These are phyloP conservation scores for Lytechinus pictus DNA, from an alignment of 35 echinoderm and acorn worm species.

Conservation along the genomic window DNA sequence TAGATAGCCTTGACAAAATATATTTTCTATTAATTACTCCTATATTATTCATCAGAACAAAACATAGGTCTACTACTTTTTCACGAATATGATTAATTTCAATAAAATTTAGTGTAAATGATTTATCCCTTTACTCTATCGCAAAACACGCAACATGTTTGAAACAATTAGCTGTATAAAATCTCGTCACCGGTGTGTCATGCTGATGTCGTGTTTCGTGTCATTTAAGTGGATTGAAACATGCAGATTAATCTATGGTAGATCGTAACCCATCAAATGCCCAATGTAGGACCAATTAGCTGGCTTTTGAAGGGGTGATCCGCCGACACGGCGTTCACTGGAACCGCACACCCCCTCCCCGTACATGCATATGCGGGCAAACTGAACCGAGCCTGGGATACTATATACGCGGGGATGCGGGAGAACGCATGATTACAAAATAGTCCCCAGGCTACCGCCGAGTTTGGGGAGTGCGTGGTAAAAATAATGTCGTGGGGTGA, in stretches of 20 bases:
- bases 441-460: constrained; percentile 8
- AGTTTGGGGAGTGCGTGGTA: not conserved
- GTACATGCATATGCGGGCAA: not conserved
- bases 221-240: not conserved
- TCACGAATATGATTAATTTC: not conserved
- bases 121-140: not conserved
- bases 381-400: not conserved
- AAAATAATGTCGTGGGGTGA: constrained; percentile 9
- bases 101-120: not conserved
- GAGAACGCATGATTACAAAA: constrained; percentile 22
- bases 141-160: not conserved
- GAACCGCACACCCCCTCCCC: not conserved
- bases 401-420: not conserved
- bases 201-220: not conserved
- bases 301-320: not conserved
- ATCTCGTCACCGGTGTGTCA: not conserved
- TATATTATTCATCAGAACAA: not conserved
- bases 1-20: not conserved
- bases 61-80: not conserved
- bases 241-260: not conserved
- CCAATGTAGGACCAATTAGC: not conserved
- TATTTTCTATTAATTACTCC: not conserved
- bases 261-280: not conserved
- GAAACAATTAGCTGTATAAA: not conserved
- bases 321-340: not conserved